Base-by-base conservation (phyloP, 2,113 vertebrate species). In the Puntigrus tetrazona region DNA sequence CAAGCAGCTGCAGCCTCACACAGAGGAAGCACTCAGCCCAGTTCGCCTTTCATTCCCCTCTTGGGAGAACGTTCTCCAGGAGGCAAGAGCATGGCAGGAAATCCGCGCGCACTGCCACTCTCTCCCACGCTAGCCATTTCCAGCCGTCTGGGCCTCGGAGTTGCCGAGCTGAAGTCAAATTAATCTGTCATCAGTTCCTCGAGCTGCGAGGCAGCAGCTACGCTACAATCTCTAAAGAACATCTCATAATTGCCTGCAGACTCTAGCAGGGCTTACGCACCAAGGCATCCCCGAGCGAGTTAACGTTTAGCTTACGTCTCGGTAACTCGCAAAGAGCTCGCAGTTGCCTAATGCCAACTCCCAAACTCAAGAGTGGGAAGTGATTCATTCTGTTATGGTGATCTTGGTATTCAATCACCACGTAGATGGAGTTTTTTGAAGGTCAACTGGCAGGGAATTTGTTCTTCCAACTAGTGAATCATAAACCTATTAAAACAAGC, bases 231-330 rank as follows among this genome's bases (percentile, higher is more conserved):
- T 84, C 86, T 45, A 85, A 57, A 78, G 84, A 76, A 86, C 61
- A 88, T 89, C 87, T 85, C 81, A 36, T 86, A 89, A 88, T 85
- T 88, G 86, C 84, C 85, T 84, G 65, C 89, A 91, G 88, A 90
- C 86, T 52, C 83, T 55, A 7, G 4, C 78, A 29, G 3, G 50
- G 70, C 50, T 55, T 31, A 13, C 10, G 45, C 82, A 87, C 79
- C 75, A 82, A 82, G 78, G 83, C 73, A 72, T 31, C 61, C 74
- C 77, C 22, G 41, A 43, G 70, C 45, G 41, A 22, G 50, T 45
- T 87, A 75, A 80, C 86, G 36, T 82, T 83, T 83, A 55, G 61
- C 38, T 52, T 86, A 78, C 47, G 3, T 34, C 61, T 81, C 83
- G 22, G 69, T 50, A 52, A 69, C 25, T 41, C 41, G 45, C 67